These are phyloP conservation scores for Xestia xanthographa DNA, from an alignment of 2,888 invertebrate genomes.

Conservation along the genomic window DNA sequence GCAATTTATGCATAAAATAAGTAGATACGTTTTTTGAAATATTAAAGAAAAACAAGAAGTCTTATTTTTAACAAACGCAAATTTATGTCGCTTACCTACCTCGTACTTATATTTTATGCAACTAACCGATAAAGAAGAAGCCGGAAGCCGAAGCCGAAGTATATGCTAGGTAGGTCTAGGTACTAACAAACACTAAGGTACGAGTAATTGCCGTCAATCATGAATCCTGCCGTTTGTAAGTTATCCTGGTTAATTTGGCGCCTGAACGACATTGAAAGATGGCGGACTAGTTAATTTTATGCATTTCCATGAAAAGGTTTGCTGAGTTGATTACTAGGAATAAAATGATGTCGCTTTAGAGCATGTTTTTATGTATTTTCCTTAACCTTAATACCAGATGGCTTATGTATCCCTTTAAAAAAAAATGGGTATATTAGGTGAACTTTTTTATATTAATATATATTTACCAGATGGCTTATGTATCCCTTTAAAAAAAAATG, in stretches of 20 bases:
- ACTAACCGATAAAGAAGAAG: not conserved
- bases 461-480: no score
- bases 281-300: not conserved
- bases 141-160: no score
- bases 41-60: not conserved
- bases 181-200: not conserved
- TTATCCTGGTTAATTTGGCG: not conserved
- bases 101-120: not conserved
- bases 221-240: not conserved
- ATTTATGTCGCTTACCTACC: not conserved
- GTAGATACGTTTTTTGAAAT: not conserved
- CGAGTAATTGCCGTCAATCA: not conserved
- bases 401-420: no score
- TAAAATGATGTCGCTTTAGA: not conserved
- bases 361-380: not conserved
- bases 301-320: not conserved
- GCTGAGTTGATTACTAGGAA: not conserved
- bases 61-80: not conserved
- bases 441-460: no score
- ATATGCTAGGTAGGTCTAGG: not conserved
- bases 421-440: no score
- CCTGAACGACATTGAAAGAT: not conserved
- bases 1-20: no score
- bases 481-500: no score
- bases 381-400: no score